A percentile compares a stretch with the other conserved stretches of the same genome.
Conservation (phyloP, 2,113 vertebrate species). For the Bagarius yarrelli region DNA sequence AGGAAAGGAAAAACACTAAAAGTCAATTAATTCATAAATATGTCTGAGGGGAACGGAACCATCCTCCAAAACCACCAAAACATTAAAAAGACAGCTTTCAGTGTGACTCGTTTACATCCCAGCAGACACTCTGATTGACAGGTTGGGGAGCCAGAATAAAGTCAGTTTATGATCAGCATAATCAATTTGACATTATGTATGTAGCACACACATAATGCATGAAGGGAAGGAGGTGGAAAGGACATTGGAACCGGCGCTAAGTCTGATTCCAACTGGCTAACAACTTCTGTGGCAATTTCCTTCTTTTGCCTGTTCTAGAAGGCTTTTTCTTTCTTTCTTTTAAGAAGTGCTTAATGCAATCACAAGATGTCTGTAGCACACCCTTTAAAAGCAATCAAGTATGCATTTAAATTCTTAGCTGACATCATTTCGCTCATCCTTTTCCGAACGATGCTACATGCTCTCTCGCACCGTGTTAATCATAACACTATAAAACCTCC, state of each 20-base stretch:
- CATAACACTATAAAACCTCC: slow-evolving; percentile 47
- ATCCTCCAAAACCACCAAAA: slow-evolving; percentile 61
- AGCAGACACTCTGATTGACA: slow-evolving; percentile 67
- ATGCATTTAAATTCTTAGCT: slow-evolving; percentile 58
- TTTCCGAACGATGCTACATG: slow-evolving; percentile 45
- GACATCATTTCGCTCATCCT: slow-evolving; percentile 49
- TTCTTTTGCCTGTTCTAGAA: slow-evolving; percentile 49
- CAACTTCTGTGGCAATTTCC: slow-evolving; percentile 50
- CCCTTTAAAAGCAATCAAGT: slow-evolving; percentile 65
- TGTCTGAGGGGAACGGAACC: slow-evolving; percentile 56
- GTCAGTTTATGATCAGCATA: slow-evolving; percentile 73
- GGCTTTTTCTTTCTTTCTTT: slow-evolving; percentile 54
- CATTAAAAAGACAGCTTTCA: slow-evolving; percentile 73
- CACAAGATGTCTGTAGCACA: slow-evolving; percentile 59
- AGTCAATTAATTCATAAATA: slow-evolving; percentile 74
- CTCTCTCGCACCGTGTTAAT: slow-evolving; percentile 50
- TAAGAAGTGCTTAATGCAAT: slow-evolving; percentile 56
- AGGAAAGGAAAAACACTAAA: slow-evolving; percentile 73
- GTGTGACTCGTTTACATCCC: slow-evolving; percentile 64
- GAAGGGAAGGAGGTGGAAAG: slow-evolving; percentile 35
- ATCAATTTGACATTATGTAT: slow-evolving; percentile 76
- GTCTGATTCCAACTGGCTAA: slow-evolving; percentile 54
- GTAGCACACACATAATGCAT: slow-evolving; percentile 63
- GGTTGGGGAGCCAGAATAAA: slow-evolving; percentile 68
- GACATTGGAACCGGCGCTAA: slow-evolving; percentile 51